These are phyloP conservation scores for Telenomus remus DNA, from an alignment of 1,140 invertebrate species.

Conservation along the genomic window DNA sequence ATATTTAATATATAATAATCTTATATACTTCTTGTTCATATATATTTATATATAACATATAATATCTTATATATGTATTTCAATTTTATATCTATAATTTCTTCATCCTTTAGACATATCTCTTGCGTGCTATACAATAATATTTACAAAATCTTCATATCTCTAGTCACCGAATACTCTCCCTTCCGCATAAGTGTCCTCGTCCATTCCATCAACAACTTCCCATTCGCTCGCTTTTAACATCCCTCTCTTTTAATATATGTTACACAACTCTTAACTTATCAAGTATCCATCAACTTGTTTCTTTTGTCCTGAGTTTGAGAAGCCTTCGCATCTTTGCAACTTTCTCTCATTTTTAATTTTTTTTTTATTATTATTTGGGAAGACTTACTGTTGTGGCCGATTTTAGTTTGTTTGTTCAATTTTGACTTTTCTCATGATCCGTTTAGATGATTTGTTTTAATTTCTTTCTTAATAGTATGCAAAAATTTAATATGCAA, in stretches of 20 bases:
- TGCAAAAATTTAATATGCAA: too few relatives aligned
- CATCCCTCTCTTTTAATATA: slow-evolving; percentile 49
- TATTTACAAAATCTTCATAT: slow-evolving; percentile 70
- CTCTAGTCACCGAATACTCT: slow-evolving; percentile 50
- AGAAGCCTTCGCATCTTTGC: slow-evolving; percentile 28
- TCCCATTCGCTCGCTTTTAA: slow-evolving; percentile 43
- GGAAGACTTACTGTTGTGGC: slow-evolving; percentile 21
- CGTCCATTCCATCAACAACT: slow-evolving; percentile 30
- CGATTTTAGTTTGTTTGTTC: too few relatives aligned
- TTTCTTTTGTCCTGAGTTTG: slow-evolving; percentile 59
- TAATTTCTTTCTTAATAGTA: too few relatives aligned
- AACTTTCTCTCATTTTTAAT: background rate
- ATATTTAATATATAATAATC: slow-evolving; percentile 61
- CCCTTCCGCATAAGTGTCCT: slow-evolving; percentile 29
- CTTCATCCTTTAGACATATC: slow-evolving; percentile 70
- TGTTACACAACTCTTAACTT: slow-evolving; percentile 61
- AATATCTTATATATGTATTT: slow-evolving; percentile 74
- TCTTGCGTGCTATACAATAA: slow-evolving; percentile 72
- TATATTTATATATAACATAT: slow-evolving; percentile 68
- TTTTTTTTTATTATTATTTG: background rate
- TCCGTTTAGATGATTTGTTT: too few relatives aligned
- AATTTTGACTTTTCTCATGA: too few relatives aligned
- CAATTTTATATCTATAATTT: slow-evolving; percentile 73
- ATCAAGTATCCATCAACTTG: slow-evolving; percentile 28
- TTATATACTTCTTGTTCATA: slow-evolving; percentile 61